phyloP scores from a whole-genome alignment of 2,797 vertebrate species.

The Anabas testudineus region DNA sequence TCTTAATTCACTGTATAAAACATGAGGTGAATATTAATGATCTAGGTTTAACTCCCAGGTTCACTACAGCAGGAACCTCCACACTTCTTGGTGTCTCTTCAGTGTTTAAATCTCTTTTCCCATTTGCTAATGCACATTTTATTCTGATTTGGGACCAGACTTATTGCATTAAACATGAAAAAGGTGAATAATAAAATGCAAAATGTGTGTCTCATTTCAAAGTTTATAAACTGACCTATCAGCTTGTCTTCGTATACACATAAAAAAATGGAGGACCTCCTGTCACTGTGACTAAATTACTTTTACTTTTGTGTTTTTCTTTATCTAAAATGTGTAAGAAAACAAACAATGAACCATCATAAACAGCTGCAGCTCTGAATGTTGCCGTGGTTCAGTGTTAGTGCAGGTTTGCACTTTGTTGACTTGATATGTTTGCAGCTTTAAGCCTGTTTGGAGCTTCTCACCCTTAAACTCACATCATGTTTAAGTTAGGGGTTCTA shows the following conservation, averaged over 20 bases:
- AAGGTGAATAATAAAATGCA: slow-evolving; percentile 21
- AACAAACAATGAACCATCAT: not conserved
- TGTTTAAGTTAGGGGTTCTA: too few species aligned
- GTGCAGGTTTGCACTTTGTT: slow-evolving; percentile 13
- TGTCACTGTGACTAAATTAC: too few species aligned
- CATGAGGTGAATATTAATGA: slow-evolving; percentile 21
- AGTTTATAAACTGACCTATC: not conserved
- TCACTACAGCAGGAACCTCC: too few species aligned
- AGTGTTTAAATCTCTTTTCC: too few species aligned
- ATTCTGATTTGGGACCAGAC: slow-evolving; percentile 21
- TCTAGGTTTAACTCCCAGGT: slow-evolving; percentile 9
- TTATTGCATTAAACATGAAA: slow-evolving; percentile 36
- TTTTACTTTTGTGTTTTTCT: too few species aligned
- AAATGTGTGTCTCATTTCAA: not conserved
- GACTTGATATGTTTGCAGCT: slow-evolving; percentile 18
- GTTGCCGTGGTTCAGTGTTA: not conserved
- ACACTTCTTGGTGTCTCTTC: too few species aligned
- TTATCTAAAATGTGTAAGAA: too few species aligned
- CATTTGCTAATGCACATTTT: not conserved
- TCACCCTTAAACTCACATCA: too few species aligned
- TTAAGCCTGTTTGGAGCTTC: too few species aligned
- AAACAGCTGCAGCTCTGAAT: not conserved
- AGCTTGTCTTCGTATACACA: not conserved
- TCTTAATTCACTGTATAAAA: slow-evolving; percentile 19
- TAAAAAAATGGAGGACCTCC: not conserved